Percentiles rank a stretch among this genome's conserved stretches.
Conservation (phyloP, 2,113 vertebrate species). For the Python bivittatus region DNA sequence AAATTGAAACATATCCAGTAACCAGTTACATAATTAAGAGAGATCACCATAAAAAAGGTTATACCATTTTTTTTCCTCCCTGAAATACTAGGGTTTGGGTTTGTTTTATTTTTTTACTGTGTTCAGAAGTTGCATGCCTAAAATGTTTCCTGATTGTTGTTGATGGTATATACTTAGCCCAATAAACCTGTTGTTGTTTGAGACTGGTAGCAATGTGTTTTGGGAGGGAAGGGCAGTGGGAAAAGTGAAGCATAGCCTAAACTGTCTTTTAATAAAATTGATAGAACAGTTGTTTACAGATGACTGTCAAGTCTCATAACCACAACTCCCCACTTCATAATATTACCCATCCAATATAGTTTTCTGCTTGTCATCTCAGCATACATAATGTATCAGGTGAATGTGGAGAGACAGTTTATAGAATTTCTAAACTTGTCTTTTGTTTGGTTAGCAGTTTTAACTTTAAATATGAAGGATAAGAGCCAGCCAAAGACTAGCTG, state of each 20-base stretch:
- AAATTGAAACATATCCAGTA: background rate
- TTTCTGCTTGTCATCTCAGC: conserved; percentile 44
- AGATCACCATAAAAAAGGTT: background rate
- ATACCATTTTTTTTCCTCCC: background rate
- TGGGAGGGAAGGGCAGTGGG: background rate
- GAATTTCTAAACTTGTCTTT: conserved; percentile 30
- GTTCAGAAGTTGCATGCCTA: background rate
- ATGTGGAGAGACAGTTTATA: background rate
- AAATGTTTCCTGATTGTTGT: background rate
- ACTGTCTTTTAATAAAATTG: conserved; percentile 24
- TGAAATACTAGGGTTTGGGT: background rate
- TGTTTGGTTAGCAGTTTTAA: conserved; percentile 15
- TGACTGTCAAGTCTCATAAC: conserved; percentile 30
- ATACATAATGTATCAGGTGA: conserved; percentile 17
- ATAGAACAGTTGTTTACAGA: conserved; percentile 2
- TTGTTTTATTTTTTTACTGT: background rate
- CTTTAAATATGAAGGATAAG: background rate
- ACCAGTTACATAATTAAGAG: background rate
- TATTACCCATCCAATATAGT: conserved; percentile 16
- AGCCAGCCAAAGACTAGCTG: background rate
- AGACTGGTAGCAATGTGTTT: background rate
- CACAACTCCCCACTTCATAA: conserved; percentile 19
- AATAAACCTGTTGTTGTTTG: background rate
- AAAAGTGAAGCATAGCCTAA: background rate
- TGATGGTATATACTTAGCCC: background rate